A percentile compares a stretch with the other conserved stretches of the same genome.
Conservation (phyloP, 64 coral and sea anemone genomes). For the Anthopleura sola region DNA sequence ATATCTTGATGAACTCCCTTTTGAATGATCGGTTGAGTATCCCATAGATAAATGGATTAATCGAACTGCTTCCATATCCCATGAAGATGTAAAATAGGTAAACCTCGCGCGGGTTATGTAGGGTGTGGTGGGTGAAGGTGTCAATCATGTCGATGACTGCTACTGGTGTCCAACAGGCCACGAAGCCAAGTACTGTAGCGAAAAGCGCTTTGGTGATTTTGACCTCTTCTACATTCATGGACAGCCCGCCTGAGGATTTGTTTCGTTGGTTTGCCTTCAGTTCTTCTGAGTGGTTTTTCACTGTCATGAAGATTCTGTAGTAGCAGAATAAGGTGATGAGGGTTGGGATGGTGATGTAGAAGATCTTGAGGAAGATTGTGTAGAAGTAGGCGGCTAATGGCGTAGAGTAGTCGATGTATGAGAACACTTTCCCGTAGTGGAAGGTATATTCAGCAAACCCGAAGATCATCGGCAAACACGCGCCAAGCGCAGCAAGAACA, state of each 20-base stretch:
- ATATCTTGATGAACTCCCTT: conserved; percentile 31
- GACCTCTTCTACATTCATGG: conserved; percentile 51
- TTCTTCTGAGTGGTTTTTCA: conserved; percentile 30
- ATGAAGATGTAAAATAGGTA: conserved; percentile 47
- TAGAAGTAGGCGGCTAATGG: conserved; percentile 32
- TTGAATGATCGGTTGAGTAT: conserved; percentile 52
- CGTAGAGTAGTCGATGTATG: conserved; percentile 39
- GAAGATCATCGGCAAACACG: conserved; percentile 23
- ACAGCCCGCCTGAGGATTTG: background rate
- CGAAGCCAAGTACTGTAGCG: conserved; percentile 50
- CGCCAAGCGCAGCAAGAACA: conserved; percentile 27
- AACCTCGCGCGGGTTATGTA: conserved; percentile 20
- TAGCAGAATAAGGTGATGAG: conserved; percentile 51
- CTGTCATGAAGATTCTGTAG: conserved; percentile 51
- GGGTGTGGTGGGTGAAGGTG: conserved; percentile 19
- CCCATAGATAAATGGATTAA: conserved; percentile 50
- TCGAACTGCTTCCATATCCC: conserved; percentile 46
- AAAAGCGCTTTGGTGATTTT: conserved; percentile 52
- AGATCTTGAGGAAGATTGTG: conserved; percentile 38
- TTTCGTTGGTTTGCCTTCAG: background rate
- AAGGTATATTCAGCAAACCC: conserved; percentile 43
- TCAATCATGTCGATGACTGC: conserved; percentile 54
- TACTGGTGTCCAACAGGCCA: conserved; percentile 55
- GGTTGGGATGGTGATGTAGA: conserved; percentile 51
- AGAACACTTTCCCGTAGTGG: conserved; percentile 69